Base-by-base conservation (phyloP, 2,797 vertebrate genomes). In the Myioborus miniatus region DNA sequence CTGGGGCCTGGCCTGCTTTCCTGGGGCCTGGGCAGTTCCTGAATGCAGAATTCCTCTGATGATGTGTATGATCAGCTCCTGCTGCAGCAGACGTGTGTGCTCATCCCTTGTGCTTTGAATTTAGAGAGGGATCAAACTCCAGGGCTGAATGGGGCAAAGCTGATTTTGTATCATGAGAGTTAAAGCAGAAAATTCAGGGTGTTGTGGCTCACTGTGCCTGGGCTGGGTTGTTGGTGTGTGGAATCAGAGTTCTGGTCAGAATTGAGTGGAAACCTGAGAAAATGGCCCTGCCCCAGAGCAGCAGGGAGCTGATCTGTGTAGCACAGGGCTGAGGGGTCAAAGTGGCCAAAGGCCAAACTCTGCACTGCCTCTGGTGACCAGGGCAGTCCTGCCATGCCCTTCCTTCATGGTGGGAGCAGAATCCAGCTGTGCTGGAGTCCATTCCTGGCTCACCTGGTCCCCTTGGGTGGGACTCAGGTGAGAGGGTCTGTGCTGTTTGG, bases 51-150 rank as follows among this genome's bases (percentile, higher is more conserved):
- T 68, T 63, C 17, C 19, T 91, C 78, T 67, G 49, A 32, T 56
- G 74, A 8, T 1, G 5, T 64, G 77, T 62, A 23, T 79, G 37
- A 67, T 79, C 34, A 72, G 47, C 8, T 82, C 32, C 59, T 67
- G 64, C 83, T 70, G 70, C 62, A 41, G 56, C 32, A 36, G 43
- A 26, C 0, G 0, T 2, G 21, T 3, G 1, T 50, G 16, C 16
- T 64, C 8, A 43, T 64, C 76, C 41, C 26, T 1, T 18, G 11
- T 37, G 64, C 21, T 15, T 76, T 65, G 69, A 23, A 20, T 90
- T 69, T 22, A 32, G 47, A 58, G 46, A 6, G 9, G 17, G 34
- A 6, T 68, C 34, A 12, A 56, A 53, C 49, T 59, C 12, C 37
- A 32, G 30, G 44, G 24, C 2, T 85, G 37, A 63, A 6, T 24